Base-by-base conservation (phyloP, 2,888 invertebrate genomes). In the Boloria selene region DNA sequence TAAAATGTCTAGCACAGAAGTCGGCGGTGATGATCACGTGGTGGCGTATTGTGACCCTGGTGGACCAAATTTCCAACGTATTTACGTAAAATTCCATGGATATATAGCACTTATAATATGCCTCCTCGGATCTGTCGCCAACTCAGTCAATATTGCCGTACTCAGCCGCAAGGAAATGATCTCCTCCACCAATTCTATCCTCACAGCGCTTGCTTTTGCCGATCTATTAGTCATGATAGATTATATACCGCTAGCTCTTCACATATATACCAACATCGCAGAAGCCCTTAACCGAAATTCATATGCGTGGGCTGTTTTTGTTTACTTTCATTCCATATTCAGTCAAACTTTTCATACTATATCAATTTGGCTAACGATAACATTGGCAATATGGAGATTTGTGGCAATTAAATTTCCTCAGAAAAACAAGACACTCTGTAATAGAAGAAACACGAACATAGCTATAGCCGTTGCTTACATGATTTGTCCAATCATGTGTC, bases 221-320 rank as follows among this genome's bases (percentile, higher is more conserved):
- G 98, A 98, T 84, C 93, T 98, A 52, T 93, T 98, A 18, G 98
- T 98, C 47, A 98, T 98, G 96, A 93, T 98, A 76, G 97, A 97
- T 79, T 98, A 98, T 86, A 96, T 98, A 69, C 98, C 98, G 0
- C 97, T 97, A 81, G 95, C 97, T 1, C 93, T 96, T 65, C 96
- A 97, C 82, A 95, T 95, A 70, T 96, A 96, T 79, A 93, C 96
- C 18, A 93, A 94, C 56, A 90, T 92, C 22, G 89, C 90, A 4
- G 85, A 90, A 17, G 88, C 84, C 64, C 82, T 90, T 26, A 90
- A 92, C 71, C 80, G 83, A 31, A 88, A 91, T 74, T 89, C 90
- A 0, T 97, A 97, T 82, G 93, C 94, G 3, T 97, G 97, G 96
- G 95, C 96, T 0, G 93, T 96, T 44, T 97, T 96, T 82, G 96